Evolutionary conservation across 2,888 invertebrate species (phyloP).

Genomic region (Hipparchia semele): DNA sequence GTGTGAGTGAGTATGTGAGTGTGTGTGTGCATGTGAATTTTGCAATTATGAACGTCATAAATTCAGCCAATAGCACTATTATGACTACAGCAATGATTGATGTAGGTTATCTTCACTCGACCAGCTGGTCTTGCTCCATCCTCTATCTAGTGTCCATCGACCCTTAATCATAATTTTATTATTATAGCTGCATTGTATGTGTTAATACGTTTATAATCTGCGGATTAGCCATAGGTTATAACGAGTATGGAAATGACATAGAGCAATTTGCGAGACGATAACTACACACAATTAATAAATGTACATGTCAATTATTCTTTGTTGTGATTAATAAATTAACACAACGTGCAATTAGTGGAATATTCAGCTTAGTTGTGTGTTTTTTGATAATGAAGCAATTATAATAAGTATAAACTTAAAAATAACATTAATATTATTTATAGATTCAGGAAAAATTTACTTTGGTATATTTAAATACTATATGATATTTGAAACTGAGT

Average conservation of each 20-base stretch:
- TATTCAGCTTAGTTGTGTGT: neutral
- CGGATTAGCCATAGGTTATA: conserved; percentile 19
- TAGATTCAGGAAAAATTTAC: too few species aligned
- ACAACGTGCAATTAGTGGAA: neutral
- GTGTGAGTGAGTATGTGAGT: too few species aligned
- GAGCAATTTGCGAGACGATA: conserved; percentile 12
- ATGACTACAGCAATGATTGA: neutral
- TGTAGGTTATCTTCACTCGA: neutral
- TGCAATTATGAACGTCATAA: neutral
- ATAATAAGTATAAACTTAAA: neutral
- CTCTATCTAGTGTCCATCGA: neutral
- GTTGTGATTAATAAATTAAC: neutral
- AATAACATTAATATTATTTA: too few species aligned
- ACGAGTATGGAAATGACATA: conserved; percentile 20
- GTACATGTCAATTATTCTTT: neutral
- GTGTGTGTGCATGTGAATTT: too few species aligned
- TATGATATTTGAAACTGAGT: too few species aligned
- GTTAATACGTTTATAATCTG: conserved; percentile 16
- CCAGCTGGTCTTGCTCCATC: neutral
- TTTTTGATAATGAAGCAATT: neutral
- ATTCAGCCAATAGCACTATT: neutral
- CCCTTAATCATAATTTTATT: neutral
- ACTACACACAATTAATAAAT: conserved; percentile 13
- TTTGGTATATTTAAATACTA: too few species aligned
- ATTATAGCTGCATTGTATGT: conserved; percentile 2